Conservation (phyloP, 2,113 vertebrate species). For the Mustela nigripes region DNA sequence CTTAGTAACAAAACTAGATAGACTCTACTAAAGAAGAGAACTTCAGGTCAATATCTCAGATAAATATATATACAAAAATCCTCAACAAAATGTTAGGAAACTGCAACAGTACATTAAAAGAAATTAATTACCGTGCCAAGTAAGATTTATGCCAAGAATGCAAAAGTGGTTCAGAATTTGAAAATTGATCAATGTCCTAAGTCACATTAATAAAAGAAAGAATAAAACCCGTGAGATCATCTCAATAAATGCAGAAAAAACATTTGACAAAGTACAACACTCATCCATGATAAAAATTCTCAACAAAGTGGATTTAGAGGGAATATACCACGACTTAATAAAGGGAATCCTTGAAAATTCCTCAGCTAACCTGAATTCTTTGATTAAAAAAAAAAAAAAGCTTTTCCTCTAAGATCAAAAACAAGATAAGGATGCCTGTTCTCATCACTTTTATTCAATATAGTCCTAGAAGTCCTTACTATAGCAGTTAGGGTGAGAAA, state of each 20-base stretch:
- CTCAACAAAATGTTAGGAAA: not conserved
- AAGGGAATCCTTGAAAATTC: not conserved
- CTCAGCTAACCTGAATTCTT: not conserved
- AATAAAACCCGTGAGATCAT: not conserved
- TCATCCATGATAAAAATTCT: not conserved
- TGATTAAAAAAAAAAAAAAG: not conserved
- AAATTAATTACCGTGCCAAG: not conserved
- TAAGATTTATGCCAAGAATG: not conserved
- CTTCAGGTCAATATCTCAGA: not conserved
- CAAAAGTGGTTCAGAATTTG: not conserved
- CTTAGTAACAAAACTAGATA: not conserved
- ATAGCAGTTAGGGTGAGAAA: not conserved
- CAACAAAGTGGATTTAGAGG: not conserved
- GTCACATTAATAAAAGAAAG: not conserved
- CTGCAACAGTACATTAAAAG: not conserved
- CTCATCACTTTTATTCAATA: not conserved
- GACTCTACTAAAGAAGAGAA: not conserved
- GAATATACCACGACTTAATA: not conserved
- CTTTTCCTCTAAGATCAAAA: not conserved
- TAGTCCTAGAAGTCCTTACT: not conserved
- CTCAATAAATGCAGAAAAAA: not conserved
- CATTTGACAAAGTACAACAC: not conserved
- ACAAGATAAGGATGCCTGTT: not conserved
- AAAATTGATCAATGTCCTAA: not conserved
- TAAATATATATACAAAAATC: not conserved